Evolutionary conservation across 2,888 invertebrate species (phyloP).

Genomic region (Cerastoderma edule): DNA sequence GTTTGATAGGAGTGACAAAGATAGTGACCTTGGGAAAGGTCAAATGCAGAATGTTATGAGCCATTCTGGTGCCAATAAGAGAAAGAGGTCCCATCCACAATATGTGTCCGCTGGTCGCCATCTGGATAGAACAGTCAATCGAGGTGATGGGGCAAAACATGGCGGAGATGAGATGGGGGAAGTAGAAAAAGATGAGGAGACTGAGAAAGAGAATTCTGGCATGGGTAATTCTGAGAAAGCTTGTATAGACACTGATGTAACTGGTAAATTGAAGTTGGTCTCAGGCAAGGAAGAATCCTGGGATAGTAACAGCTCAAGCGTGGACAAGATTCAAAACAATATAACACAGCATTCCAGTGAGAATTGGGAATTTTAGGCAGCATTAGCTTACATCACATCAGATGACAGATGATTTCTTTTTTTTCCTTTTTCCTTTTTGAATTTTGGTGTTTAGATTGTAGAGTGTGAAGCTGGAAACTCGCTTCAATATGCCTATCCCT

Average conservation of each 20-base stretch:
- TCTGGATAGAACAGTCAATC: constrained; percentile 75
- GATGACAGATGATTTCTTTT: background rate
- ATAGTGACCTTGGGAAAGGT: constrained; percentile 39
- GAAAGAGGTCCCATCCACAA: constrained; percentile 98
- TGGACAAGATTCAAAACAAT: constrained; percentile 76
- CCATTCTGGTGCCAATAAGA: constrained; percentile 81
- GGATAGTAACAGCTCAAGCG: constrained; percentile 69
- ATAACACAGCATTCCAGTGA: constrained; percentile 69
- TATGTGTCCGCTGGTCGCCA: constrained; percentile 95
- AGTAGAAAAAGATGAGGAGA: constrained; percentile 42
- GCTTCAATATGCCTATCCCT: too few species aligned
- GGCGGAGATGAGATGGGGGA: constrained; percentile 42
- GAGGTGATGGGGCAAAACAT: constrained; percentile 23
- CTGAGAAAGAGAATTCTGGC: constrained; percentile 67
- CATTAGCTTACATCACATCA: constrained; percentile 35
- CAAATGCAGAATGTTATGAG: constrained; percentile 39
- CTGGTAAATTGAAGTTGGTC: constrained; percentile 62
- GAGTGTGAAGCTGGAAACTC: too few species aligned
- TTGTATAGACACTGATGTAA: constrained; percentile 50
- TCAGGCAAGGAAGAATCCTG: constrained; percentile 72
- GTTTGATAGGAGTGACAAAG: constrained; percentile 48
- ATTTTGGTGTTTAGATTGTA: constrained; percentile 32
- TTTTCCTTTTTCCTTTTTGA: constrained; percentile 1
- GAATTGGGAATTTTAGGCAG: constrained; percentile 77
- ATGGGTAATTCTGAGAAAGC: constrained; percentile 37